Percentiles rank a stretch among this genome's conserved stretches.
Evolutionary conservation across 2,888 invertebrate species (phyloP).

Genomic region (Noctuana brunneofusca): DNA sequence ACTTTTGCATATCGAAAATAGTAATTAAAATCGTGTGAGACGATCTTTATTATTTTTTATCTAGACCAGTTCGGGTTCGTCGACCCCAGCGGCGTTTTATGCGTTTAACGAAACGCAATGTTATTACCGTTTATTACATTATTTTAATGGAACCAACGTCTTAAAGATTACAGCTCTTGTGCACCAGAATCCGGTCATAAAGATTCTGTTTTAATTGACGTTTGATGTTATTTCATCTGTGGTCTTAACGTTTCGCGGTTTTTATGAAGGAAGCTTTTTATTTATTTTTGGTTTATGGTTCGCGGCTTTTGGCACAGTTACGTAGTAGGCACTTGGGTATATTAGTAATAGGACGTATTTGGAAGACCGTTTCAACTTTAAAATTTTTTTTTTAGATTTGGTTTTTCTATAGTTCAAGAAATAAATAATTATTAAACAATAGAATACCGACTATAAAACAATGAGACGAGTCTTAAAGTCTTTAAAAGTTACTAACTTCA

Average conservation of each 20-base stretch:
- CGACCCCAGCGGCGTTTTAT: slow-evolving; percentile 42
- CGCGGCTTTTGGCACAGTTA: not conserved
- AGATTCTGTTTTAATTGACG: slow-evolving; percentile 28
- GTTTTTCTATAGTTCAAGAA: too few relatives aligned
- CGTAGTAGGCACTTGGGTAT: too few relatives aligned
- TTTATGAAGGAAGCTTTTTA: slow-evolving; percentile 18
- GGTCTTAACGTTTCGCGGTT: slow-evolving; percentile 22
- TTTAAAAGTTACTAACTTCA: too few relatives aligned
- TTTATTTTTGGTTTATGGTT: slow-evolving; percentile 2
- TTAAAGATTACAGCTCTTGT: slow-evolving; percentile 29
- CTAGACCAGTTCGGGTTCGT: slow-evolving; percentile 40
- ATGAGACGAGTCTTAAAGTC: too few relatives aligned
- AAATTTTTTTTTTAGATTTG: too few relatives aligned
- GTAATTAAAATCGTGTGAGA: slow-evolving; percentile 66
- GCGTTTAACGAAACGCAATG: slow-evolving; percentile 44
- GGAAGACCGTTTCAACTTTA: too few relatives aligned
- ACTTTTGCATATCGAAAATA: slow-evolving; percentile 54
- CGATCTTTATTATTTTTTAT: slow-evolving; percentile 58
- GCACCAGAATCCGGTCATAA: slow-evolving; percentile 30
- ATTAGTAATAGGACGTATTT: too few relatives aligned
- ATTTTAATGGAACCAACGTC: slow-evolving; percentile 30
- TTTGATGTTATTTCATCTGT: slow-evolving; percentile 30
- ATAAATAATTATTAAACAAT: too few relatives aligned
- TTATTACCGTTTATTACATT: slow-evolving; percentile 35
- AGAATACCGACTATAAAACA: too few relatives aligned